Evolutionary conservation across 1,140 invertebrate species (phyloP).

Genomic region (Antheraea pernyi): DNA sequence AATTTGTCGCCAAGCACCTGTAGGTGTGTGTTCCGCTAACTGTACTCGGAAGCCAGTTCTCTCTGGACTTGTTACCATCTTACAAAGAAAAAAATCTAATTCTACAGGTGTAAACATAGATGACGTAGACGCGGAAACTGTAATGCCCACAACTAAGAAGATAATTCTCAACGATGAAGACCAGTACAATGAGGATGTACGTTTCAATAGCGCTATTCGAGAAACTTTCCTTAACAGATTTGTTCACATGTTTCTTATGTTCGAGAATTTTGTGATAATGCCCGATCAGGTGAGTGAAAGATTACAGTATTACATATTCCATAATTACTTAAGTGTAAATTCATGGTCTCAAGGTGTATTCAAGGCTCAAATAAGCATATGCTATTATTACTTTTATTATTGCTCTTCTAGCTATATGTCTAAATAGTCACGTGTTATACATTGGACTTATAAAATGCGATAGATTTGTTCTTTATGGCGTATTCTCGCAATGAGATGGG

Average conservation of each 20-base stretch:
- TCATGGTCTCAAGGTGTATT: no score
- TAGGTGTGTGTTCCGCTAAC: no score
- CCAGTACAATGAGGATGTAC: conserved; percentile 91
- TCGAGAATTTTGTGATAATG: conserved; percentile 98
- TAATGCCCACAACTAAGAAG: conserved; percentile 76
- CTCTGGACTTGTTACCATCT: background rate
- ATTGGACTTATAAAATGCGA: no score
- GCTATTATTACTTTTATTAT: no score
- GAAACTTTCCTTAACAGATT: conserved; percentile 98
- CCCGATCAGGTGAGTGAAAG: conserved; percentile 87
- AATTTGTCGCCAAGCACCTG: no score
- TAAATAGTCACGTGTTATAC: no score
- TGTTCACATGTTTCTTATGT: conserved; percentile 96
- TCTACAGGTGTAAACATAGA: conserved; percentile 80
- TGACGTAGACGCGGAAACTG: conserved; percentile 80
- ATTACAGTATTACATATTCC: background rate
- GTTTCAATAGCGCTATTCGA: conserved; percentile 94
- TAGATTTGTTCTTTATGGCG: no score
- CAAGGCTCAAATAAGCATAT: no score
- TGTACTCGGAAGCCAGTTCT: no score
- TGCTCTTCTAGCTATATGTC: no score
- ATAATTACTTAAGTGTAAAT: no score
- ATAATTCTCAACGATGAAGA: conserved; percentile 83
- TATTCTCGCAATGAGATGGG: no score
- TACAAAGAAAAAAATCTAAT: background rate